Base-by-base conservation (phyloP, 2,888 invertebrate species). In the Drosophila paramelanica region DNA sequence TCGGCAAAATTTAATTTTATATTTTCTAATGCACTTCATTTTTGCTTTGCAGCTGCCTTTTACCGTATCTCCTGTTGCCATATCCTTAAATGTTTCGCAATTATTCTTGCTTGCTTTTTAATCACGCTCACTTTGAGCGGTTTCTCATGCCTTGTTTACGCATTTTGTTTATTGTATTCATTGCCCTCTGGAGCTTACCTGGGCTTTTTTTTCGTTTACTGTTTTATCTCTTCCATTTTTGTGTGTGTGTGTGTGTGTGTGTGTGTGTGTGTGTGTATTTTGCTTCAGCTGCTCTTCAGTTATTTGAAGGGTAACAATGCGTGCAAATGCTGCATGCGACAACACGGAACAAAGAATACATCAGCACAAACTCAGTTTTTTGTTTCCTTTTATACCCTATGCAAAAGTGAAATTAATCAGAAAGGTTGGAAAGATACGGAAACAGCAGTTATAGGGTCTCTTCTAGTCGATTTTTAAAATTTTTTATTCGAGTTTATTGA, bases 131-230 rank as follows among this genome's bases (percentile, higher is more conserved):
- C 43, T 47, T 53, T 45, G 39, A 47, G 50, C 66, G 39, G 25
- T 55, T 56, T 36, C 60, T 45, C 45, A 41, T 49, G 49, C 38
- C 68, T 67, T 78, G 62, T 67, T 85, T 74, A 66, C 71, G 62
- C 70, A 77, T 62, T 59, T 67, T 81, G 69, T 87, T 80, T 70
- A 88, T 85, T 88, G 75, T 85, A 85, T 69, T 60, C 66, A 69
- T 64, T 85, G 81, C 82, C 79, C 72, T 67, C 64, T 85, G 72
- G 74, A 88, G 81, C 72, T 66, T 73, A 58, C 45, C 61, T 61
- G 57, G 39, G 17, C n/a, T 42, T 38, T 17, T 39, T n/a, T 45
- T 57, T 13, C n/a, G 6, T 43, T 31, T 36, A 39, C 10, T 8
- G 11, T 36, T 55, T 25, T 43, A 36, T 11, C 27, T 55, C 17